Base-by-base conservation (phyloP, 2,113 vertebrate genomes). In the Sylvia atricapilla region DNA sequence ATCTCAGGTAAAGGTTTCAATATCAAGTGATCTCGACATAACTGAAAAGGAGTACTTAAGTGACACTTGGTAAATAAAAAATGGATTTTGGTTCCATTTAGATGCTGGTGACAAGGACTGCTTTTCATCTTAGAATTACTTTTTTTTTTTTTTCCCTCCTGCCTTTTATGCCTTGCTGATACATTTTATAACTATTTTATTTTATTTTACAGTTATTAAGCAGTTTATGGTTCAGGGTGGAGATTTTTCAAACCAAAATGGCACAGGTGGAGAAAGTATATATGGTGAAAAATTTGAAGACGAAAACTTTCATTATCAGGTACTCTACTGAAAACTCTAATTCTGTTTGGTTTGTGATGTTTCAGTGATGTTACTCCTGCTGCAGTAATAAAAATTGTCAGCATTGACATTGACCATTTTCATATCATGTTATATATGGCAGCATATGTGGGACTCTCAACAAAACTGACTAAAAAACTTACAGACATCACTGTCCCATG, bases 211-310 rank as follows among this genome's bases (percentile, higher is more conserved):
- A 99, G 99, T 99, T 97, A 99, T 99, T 96, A 99, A 99, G 97
- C 98, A 99, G 78, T 99, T 99, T 95, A 99, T 99, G 99, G 98
- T 99, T 95, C 99, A 99, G 90, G 99, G 99, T 95, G 99, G 99
- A 62, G 99, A 99, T 94, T 99, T 99, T 97, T 99, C 99, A 75
- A 99, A 99, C 97, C 99, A 99, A 52, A 98, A 99, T 82, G 99
- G 99, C 93, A 99, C 99, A 16, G 99, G 99, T 75, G 99, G 99
- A 88, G 99, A 99, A 98, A 99, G 99, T 96, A 99, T 99, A 97
- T 99, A 99, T 35, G 99, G 99, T 91, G 99, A 99, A 96, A 99
- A 99, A 97, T 99, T 99, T 97, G 99, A 99, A 97, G 99, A 99
- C 93, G 99, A 99, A 97, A 99, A 99, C 97, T 99, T 99, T 66